A percentile compares a stretch with the other conserved stretches of the same genome.
Evolutionary conservation across 2,797 vertebrate genomes (phyloP).

Genomic region (Sphaeramia orbicularis): DNA sequence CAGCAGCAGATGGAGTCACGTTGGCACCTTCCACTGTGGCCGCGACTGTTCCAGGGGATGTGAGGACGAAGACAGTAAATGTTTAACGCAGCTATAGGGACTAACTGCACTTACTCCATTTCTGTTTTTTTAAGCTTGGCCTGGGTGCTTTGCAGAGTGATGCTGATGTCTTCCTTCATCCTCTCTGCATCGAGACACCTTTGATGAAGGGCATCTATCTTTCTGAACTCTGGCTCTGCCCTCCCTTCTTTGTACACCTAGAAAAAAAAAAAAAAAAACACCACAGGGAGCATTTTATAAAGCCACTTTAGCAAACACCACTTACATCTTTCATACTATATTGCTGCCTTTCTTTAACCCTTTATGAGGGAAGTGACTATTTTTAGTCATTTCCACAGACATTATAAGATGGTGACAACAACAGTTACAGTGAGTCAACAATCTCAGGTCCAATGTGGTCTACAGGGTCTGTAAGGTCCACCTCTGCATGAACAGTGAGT

Average conservation of each 20-base stretch:
- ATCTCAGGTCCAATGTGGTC: too few species aligned
- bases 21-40: neutral
- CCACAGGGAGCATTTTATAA: slow-evolving; percentile 14
- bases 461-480: too few species aligned
- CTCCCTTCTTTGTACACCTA: slow-evolving; percentile 90
- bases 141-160: slow-evolving; percentile 88
- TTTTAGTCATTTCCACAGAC: too few species aligned
- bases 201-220: slow-evolving; percentile 92
- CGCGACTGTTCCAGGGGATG: neutral
- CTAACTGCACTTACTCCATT: slow-evolving; percentile 87
- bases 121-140: slow-evolving; percentile 92
- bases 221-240: slow-evolving; percentile 88
- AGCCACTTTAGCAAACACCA: neutral
- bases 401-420: too few species aligned
- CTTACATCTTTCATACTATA: neutral
- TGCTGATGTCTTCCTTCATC: slow-evolving; percentile 88
- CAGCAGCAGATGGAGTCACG: slow-evolving; percentile 14
- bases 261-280: too few species aligned
- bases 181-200: slow-evolving; percentile 90
- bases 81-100: neutral
- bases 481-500: too few species aligned
- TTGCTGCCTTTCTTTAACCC: too few species aligned
- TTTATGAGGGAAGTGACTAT: too few species aligned
- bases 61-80: neutral
- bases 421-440: too few species aligned